A percentile compares a stretch with the other conserved stretches of the same genome.
These are phyloP conservation scores for Siphonodentalium dalli DNA, from an alignment of 2,888 invertebrate species.

Conservation along the genomic window DNA sequence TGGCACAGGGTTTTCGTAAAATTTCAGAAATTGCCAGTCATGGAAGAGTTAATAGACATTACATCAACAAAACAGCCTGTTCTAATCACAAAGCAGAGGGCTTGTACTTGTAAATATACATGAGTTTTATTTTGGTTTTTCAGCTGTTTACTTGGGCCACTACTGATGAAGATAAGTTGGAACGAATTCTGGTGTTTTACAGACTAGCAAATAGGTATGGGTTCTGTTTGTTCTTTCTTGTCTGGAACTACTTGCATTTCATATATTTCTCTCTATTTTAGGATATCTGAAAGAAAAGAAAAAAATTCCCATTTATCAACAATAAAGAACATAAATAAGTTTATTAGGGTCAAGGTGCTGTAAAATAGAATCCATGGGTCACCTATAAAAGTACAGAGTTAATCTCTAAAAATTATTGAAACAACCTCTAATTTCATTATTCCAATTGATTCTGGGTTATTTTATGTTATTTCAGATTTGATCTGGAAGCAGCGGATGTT, in stretches of 20 bases:
- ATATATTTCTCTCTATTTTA: too few species aligned
- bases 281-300: too few species aligned
- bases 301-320: too few species aligned
- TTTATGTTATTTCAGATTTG: neutral
- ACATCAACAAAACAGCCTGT: neutral
- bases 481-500: neutral
- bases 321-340: too few species aligned
- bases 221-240: too few species aligned
- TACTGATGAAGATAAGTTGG: conserved; percentile 67
- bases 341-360: too few species aligned
- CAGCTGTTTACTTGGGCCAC: conserved; percentile 87
- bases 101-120: neutral
- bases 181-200: conserved; percentile 82
- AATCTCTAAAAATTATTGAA: neutral
- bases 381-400: too few species aligned
- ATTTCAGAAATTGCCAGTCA: too few species aligned
- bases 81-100: neutral
- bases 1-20: too few species aligned
- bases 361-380: too few species aligned
- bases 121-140: conserved; percentile 16
- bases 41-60: too few species aligned
- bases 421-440: neutral
- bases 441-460: neutral
- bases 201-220: conserved; percentile 65
- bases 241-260: too few species aligned